Base-by-base conservation (phyloP, 2,888 invertebrate species). In the Sarcophaga rosellei region DNA sequence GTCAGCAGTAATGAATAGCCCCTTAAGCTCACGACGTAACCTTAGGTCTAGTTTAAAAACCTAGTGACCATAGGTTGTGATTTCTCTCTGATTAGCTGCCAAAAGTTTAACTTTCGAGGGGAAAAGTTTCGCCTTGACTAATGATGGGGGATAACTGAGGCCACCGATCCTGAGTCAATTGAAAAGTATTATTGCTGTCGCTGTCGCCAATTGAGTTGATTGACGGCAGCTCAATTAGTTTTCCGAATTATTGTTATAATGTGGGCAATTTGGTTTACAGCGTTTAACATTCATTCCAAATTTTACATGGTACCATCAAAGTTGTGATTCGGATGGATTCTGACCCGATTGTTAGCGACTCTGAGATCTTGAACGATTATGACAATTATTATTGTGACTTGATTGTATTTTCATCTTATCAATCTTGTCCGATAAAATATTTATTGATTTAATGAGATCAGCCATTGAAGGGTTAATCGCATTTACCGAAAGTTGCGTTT, bases 1-100 rank as follows among this genome's bases (percentile, higher is more conserved):
- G 23, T 84, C 77, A 23, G 87, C 87, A 23, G 88, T 84, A 17
- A 88, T 82, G 23, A 89, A 89, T 3, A 84, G 68, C 88, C 88
- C 87, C 17, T 61, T 77, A 20, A 88, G 88, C 44, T 84, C 78
- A 8, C 80, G 84, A 15, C 84, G 72, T 4, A 88, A 74, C 3
- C 88, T 87, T 15, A 88, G 63, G 35, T 88, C 84, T 0, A 88
- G 20, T 69, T 87, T 70, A 8, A 88, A n/a, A 15, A 74, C 17
- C 15, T 69, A 62, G 8, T 81, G 74, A 10, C 87, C 86, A 72
- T 65, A 88, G 0, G 85, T 88, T 47, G 59, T 59, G 21, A 89
- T 89, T 61, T 74, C 47, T 11, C 78, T 80, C n/a, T 78, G 66
- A 35, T 88, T 88, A 17, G 87, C 88, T 53, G 88, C 88, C 62